Conservation (phyloP, 2,888 invertebrate species). For the Dolichomitus sp. region DNA sequence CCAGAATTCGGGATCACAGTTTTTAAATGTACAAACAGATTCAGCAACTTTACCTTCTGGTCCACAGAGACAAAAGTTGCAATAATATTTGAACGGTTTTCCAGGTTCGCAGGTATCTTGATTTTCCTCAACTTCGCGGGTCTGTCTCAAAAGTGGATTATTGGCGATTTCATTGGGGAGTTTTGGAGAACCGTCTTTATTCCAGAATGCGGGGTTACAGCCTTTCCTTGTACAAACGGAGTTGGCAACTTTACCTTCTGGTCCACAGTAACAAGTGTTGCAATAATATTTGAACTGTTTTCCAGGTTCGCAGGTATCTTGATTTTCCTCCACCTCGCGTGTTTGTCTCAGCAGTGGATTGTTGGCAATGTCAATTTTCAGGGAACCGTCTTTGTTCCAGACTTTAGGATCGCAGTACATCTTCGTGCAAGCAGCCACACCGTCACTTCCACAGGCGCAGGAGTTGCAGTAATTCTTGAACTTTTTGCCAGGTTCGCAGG, state of each 20-base stretch:
- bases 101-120: too few species aligned
- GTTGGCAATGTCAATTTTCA: neutral
- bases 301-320: neutral
- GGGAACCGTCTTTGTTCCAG: neutral
- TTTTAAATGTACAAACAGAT: conserved; percentile 65
- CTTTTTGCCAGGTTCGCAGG: too few species aligned
- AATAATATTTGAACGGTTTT: neutral
- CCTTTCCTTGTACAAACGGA: conserved; percentile 86
- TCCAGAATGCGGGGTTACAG: conserved; percentile 1
- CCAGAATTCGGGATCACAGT: conserved; percentile 66
- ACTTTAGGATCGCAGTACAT: too few species aligned
- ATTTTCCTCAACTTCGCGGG: too few species aligned
- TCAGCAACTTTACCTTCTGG: too few species aligned
- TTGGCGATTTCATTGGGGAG: neutral
- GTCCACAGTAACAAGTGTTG: conserved; percentile 77
- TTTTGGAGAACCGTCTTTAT: neutral
- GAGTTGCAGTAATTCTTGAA: neutral
- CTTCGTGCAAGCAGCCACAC: too few species aligned
- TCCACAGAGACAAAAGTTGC: neutral
- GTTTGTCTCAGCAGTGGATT: conserved; percentile 79
- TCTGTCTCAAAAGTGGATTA: neutral
- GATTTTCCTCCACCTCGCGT: conserved; percentile 73
- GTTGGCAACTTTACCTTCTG: conserved; percentile 84
- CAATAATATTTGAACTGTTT: neutral
- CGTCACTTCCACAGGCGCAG: neutral